Conservation (phyloP, 2,888 invertebrate genomes). For the Saturnia japonica region DNA sequence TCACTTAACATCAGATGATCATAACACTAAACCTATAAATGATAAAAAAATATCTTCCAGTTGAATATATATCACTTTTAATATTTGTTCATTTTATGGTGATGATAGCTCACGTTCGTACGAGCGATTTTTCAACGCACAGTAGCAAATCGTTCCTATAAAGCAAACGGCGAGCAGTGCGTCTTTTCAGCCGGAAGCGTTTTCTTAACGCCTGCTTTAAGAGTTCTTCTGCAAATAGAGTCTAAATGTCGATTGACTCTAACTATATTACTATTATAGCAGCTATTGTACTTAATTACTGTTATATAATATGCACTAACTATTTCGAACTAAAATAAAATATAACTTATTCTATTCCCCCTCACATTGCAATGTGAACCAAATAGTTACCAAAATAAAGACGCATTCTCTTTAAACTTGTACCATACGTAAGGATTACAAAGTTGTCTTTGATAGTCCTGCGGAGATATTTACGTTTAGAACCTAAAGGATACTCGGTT, state of each 20-base stretch:
- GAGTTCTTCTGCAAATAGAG: too few species aligned
- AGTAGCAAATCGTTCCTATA: background rate
- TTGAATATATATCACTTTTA: background rate
- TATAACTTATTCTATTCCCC: too few species aligned
- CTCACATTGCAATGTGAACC: too few species aligned
- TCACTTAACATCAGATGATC: too few species aligned
- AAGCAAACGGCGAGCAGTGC: background rate
- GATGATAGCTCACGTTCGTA: background rate
- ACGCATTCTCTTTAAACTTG: background rate
- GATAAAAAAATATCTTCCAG: background rate
- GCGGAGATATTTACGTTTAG: constrained; percentile 12
- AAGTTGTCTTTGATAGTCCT: constrained; percentile 20
- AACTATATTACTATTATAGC: too few species aligned
- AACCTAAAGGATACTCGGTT: constrained; percentile 16
- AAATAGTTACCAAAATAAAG: background rate
- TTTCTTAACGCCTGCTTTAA: background rate
- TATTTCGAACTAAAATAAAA: too few species aligned
- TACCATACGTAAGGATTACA: constrained; percentile 13
- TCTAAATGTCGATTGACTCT: too few species aligned
- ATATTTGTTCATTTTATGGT: background rate
- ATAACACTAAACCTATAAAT: too few species aligned
- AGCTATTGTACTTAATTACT: too few species aligned
- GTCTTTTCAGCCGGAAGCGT: background rate
- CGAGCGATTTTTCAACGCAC: background rate
- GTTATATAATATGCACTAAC: too few species aligned